A percentile compares a stretch with the other conserved stretches of the same genome.
These are phyloP conservation scores for Operophtera brumata DNA, from an alignment of 2,888 invertebrate species.

Conservation along the genomic window DNA sequence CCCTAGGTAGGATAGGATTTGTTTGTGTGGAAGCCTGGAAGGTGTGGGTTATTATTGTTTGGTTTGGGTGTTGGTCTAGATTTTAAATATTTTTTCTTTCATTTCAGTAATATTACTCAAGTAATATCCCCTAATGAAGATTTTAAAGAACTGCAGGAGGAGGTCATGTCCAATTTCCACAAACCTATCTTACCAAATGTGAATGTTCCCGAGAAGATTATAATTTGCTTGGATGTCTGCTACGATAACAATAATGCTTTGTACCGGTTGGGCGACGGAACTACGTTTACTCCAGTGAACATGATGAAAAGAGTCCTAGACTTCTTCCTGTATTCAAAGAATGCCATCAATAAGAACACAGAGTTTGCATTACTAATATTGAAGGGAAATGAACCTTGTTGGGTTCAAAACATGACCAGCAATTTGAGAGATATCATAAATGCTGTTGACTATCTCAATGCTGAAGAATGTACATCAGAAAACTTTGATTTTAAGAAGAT, in stretches of 20 bases:
- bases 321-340: conserved; percentile 83
- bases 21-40: not conserved
- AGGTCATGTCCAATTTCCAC: conserved; percentile 67
- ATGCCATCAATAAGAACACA: conserved; percentile 80
- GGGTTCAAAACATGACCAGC: conserved; percentile 83
- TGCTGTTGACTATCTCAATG: conserved; percentile 76
- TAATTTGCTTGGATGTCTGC: conserved; percentile 83
- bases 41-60: not conserved
- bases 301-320: conserved; percentile 83
- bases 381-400: conserved; percentile 73
- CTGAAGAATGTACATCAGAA: conserved; percentile 74
- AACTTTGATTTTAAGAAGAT: conserved; percentile 79
- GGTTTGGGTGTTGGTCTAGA: not conserved
- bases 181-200: conserved; percentile 72
- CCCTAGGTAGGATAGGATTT: conserved; percentile 6
- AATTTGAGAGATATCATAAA: conserved; percentile 80
- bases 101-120: conserved; percentile 11
- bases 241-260: conserved; percentile 78
- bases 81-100: not conserved
- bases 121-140: conserved; percentile 34
- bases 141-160: conserved; percentile 51
- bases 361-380: conserved; percentile 83
- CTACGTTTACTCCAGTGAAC: conserved; percentile 77
- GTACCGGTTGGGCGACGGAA: conserved; percentile 76
- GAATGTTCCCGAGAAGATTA: conserved; percentile 82